Conservation (phyloP, 2,113 vertebrate genomes). For the rabbit (Oryctolagus cuniculus) region DNA sequence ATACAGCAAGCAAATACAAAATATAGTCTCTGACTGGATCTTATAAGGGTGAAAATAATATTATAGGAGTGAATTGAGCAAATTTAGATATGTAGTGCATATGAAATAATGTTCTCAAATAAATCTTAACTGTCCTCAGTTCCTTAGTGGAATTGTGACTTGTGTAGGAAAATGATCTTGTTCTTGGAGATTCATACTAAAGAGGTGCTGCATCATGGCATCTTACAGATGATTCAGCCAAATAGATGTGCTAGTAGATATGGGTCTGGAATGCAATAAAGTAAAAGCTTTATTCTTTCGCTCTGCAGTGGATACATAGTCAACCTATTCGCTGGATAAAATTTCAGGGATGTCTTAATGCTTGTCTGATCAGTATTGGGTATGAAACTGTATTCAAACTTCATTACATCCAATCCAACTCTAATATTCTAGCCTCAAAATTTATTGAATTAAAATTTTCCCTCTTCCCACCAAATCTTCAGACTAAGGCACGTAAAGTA, state of each 20-base stretch:
- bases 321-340: neutral
- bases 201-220: neutral
- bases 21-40: neutral
- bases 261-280: neutral
- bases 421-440: neutral
- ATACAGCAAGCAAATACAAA: neutral
- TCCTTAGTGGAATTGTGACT: neutral
- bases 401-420: neutral
- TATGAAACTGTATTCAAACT: neutral
- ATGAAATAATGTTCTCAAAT: neutral
- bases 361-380: neutral
- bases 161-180: neutral
- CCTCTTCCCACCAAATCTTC: neutral
- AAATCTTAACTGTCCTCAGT: neutral
- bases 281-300: neutral
- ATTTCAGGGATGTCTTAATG: constrained; percentile 1
- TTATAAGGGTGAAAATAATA: neutral
- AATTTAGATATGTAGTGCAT: neutral
- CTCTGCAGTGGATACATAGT: neutral
- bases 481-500: neutral
- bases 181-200: neutral
- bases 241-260: neutral
- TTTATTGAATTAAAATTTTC: neutral
- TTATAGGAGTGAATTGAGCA: neutral
- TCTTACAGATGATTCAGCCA: neutral